A percentile compares a stretch with the other conserved stretches of the same genome.
These are phyloP conservation scores for Forficula auricularia DNA, from an alignment of 1,140 invertebrate genomes.

Conservation along the genomic window DNA sequence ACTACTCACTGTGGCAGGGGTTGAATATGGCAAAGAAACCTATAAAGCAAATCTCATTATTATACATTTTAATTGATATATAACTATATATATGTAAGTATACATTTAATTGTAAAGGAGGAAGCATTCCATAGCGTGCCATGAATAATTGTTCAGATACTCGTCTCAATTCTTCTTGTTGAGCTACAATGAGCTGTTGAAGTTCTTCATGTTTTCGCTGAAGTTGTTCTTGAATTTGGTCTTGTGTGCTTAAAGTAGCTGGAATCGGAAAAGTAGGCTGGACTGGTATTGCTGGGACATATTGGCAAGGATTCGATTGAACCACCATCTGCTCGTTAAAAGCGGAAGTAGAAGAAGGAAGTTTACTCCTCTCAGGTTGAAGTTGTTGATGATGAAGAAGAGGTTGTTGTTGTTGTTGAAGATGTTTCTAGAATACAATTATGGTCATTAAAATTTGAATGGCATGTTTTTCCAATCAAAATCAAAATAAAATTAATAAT, in stretches of 20 bases:
- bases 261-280: constrained; percentile 29
- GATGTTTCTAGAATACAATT: constrained; percentile 14
- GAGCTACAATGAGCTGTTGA: constrained; percentile 64
- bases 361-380: too few relatives aligned
- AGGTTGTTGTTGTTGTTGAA: constrained; percentile 13
- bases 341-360: constrained; percentile 5
- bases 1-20: constrained; percentile 5
- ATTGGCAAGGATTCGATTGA: constrained; percentile 34
- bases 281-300: constrained; percentile 40
- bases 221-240: constrained; percentile 45
- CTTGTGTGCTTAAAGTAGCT: constrained; percentile 12
- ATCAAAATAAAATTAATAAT: too few relatives aligned
- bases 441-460: too few relatives aligned
- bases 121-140: constrained; percentile 56
- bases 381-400: constrained; percentile 14
- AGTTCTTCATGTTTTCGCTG: constrained; percentile 69
- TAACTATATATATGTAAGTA: constrained; percentile 15
- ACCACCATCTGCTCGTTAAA: constrained; percentile 9
- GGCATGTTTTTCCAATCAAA: too few relatives aligned
- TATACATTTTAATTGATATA: neutral
- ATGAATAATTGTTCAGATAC: constrained; percentile 73
- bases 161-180: constrained; percentile 65
- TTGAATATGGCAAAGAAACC: constrained; percentile 15
- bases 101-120: constrained; percentile 39
- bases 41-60: constrained; percentile 9